Conservation (phyloP, 2,888 invertebrate species). For the Eueremaeus valkanovi region DNA sequence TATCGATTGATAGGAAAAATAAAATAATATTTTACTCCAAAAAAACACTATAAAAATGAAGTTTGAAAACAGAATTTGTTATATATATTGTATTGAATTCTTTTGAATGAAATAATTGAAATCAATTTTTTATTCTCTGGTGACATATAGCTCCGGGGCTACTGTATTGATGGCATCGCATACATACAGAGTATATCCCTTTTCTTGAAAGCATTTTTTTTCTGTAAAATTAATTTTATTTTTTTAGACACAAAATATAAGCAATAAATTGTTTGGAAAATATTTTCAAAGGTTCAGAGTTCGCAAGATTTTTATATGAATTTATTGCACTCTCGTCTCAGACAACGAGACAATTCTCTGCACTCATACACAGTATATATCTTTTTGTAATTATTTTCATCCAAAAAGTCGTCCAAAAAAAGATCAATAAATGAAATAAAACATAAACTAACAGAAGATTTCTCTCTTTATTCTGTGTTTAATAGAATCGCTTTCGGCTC, state of each 20-base stretch:
- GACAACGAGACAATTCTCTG: background rate
- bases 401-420: background rate
- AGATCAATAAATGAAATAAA: slow-evolving; percentile 3
- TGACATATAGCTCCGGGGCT: background rate
- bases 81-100: background rate
- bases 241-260: background rate
- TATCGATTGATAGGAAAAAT: too few species aligned
- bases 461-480: too few species aligned
- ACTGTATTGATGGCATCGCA: background rate
- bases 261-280: background rate
- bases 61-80: background rate
- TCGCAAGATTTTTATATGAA: background rate
- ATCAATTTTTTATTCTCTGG: slow-evolving; percentile 2
- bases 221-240: background rate
- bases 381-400: background rate
- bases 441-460: background rate
- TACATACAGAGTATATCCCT: background rate
- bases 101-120: slow-evolving; percentile 9
- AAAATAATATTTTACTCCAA: background rate
- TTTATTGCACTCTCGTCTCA: background rate
- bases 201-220: background rate
- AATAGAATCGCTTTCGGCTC: too few species aligned
- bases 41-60: background rate
- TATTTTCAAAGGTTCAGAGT: background rate
- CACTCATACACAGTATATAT: background rate